Base-by-base conservation (phyloP, 2,113 vertebrate genomes). In the Apteryx mantelli region DNA sequence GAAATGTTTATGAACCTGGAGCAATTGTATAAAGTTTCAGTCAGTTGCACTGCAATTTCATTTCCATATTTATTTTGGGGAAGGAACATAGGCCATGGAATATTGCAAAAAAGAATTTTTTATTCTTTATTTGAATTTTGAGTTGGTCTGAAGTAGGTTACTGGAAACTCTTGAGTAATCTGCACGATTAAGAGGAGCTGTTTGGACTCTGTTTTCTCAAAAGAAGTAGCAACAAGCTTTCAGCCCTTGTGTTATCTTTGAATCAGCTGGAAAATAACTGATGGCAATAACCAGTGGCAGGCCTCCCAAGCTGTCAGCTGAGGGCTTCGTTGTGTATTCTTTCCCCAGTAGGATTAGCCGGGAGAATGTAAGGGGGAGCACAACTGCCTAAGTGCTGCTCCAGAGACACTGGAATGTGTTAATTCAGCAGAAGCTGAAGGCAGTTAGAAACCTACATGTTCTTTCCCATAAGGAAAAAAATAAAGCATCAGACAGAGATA, bases 1-100 rank as follows among this genome's bases (percentile, higher is more conserved):
- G 88, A 96, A 95, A 97, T 94, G 89, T 92, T 97, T 95, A 97
- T 97, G 93, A 97, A 96, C 69, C 89, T 91, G 91, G 69, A 96
- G 88, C 87, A 93, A 91, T 88, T 94, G 76, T 71, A 61, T 83
- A 74, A 96, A 95, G 95, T 95, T 96, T 89, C 93, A 96, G 93
- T 94, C 87, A 95, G 93, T 93, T 91, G 88, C 76, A 73, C 69
- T 81, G 88, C 82, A 93, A 52, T 96, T 94, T 75, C 75, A 88
- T 97, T 96, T 90, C 55, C 89, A 93, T 94, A 81, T 75, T 91
- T 95, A 78, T 96, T 94, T 96, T 83, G 28, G 60, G 85, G 89
- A 83, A 75, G 34, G 50, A 92, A 66, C 32, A 34, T 13, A 30
- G 24, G 36, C 14, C n/a, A 88, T 69, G 17, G 19, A 91, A 56